These are phyloP conservation scores for Crocodylus rhombifer DNA, from an alignment of 2,797 vertebrate genomes.

Conservation along the genomic window DNA sequence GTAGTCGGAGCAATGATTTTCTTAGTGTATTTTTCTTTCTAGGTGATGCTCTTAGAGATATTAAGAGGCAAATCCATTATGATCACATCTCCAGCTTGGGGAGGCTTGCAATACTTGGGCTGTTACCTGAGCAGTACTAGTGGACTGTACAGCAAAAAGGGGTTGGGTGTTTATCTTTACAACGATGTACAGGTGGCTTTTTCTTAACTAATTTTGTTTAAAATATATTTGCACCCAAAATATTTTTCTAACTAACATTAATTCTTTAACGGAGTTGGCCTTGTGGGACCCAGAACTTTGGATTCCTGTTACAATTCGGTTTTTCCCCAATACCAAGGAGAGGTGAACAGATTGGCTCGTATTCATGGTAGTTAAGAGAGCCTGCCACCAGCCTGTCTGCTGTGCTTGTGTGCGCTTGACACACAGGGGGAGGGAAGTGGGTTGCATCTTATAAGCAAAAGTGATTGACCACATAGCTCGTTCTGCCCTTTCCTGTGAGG, in stretches of 20 bases:
- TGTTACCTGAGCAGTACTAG: not conserved
- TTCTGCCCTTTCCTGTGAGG: not conserved
- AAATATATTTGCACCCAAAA: not conserved
- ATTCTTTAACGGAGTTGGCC: not conserved
- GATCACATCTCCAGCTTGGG: not conserved
- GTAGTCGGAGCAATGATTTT: accelerated
- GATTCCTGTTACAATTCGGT: not conserved
- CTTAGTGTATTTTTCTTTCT: not conserved
- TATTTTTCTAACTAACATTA: not conserved
- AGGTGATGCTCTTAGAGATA: not conserved
- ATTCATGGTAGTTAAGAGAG: not conserved
- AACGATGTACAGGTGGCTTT: not conserved
- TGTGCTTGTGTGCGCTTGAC: too few species aligned
- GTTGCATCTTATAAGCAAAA: not conserved
- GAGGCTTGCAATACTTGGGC: too few species aligned
- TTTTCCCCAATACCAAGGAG: not conserved
- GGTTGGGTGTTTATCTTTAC: not conserved
- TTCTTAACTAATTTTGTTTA: not conserved
- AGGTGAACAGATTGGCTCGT: not conserved
- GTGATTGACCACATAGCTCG: not conserved
- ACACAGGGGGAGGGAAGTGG: not conserved
- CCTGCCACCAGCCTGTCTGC: not conserved
- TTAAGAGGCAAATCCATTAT: too few species aligned
- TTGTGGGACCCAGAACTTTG: not conserved
- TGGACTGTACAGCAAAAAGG: not conserved